Evolutionary conservation across 2,113 vertebrate species (phyloP), one percentile per base, ranked within the genome.

Genomic region (Hiodon tergisus): DNA sequence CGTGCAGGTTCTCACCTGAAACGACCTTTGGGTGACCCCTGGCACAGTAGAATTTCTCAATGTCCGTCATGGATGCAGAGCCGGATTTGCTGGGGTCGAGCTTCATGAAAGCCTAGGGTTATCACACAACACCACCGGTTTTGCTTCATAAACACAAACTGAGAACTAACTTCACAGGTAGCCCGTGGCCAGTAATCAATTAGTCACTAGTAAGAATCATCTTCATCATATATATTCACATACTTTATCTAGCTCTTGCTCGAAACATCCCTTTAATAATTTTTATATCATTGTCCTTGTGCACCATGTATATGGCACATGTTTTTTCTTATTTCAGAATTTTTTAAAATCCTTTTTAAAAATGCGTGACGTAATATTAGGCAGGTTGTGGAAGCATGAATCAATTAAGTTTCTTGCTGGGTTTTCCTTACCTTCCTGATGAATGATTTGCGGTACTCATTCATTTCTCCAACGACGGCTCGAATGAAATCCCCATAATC

Each of bases 31-130:
- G 89, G 62, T 89, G 89, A 79, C 84, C 87, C 84, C 88, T 93
- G 55, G 88, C 89, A 80, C 88, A 90, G 69, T 92, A 94, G 80
- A 89, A 93, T 85, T 94, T 95, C 75, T 81, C 89, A 79, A 93
- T 86, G 74, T 93, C 83, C 76, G 74, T 84, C 72, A 92, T 53
- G 76, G 88, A 72, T 10, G 92, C 84, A 0, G 51, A 84, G 51
- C 92, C 90, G 53, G 88, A 91, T 88, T 93, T 94, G 84, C 78
- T 91, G 78, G 92, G 93, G 84, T 94, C 91, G 59, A 94, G 80
- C 86, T 94, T 94, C 88, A 92, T 90, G 79, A 92, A 94, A 76
- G 88, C 93, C 93, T 94, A 71, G 80, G 73, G 74, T 4, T 47
- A 59, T 46, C 14, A 59, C 8, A 67, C 10, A 82, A 61, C 78